A percentile compares a stretch with the other conserved stretches of the same genome.
phyloP scores from a whole-genome alignment of 1,140 invertebrate species.

The Zophobas morio region DNA sequence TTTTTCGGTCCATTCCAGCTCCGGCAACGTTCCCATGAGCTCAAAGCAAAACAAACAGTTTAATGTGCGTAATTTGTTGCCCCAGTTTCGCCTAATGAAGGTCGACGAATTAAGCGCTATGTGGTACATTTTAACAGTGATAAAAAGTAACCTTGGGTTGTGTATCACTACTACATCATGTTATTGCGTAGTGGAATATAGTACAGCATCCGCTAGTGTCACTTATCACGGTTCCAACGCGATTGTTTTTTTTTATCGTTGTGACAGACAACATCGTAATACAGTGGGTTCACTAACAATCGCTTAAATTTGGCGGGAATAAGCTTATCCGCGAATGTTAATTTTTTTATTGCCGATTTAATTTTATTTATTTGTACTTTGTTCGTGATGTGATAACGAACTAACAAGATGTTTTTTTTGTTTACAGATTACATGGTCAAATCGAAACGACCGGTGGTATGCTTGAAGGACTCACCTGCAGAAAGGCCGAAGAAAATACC shows the following conservation, averaged over 20 bases:
- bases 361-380: constrained; percentile 45
- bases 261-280: not conserved
- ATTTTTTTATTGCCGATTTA: constrained; percentile 50
- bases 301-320: constrained; percentile 23
- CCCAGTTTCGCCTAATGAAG: constrained; percentile 26
- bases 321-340: not conserved
- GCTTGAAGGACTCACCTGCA: constrained; percentile 40
- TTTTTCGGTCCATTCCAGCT: too few species aligned
- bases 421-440: constrained; percentile 56
- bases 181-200: constrained; percentile 25
- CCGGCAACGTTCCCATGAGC: constrained; percentile 20
- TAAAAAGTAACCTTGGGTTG: constrained; percentile 33
- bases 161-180: constrained; percentile 34
- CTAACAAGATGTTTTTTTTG: constrained; percentile 44
- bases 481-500: constrained; percentile 53
- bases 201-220: constrained; percentile 26
- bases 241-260: constrained; percentile 19
- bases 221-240: not conserved
- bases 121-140: constrained; percentile 16
- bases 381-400: constrained; percentile 34
- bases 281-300: constrained; percentile 7
- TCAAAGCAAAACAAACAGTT: constrained; percentile 16
- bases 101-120: constrained; percentile 12
- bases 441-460: constrained; percentile 49
- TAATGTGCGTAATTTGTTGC: constrained; percentile 22